These are phyloP conservation scores for Periophthalmus magnuspinnatus DNA, from an alignment of 2,797 vertebrate genomes.

Conservation along the genomic window DNA sequence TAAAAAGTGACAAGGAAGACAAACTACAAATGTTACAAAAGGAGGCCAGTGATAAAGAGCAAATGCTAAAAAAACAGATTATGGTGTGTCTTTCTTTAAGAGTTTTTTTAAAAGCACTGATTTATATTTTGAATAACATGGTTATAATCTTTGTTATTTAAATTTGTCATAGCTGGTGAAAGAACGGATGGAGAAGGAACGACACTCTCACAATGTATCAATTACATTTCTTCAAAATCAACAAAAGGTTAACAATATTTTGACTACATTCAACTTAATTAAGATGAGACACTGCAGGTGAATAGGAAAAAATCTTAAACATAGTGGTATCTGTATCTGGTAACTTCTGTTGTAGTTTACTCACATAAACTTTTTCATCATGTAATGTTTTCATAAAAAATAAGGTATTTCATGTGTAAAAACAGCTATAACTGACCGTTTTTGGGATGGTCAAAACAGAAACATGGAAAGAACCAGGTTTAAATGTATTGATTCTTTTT, in stretches of 20 bases:
- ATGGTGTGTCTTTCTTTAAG: constrained; percentile 65
- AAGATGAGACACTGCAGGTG: too few relatives aligned
- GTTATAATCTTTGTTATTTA: neutral
- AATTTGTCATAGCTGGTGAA: constrained; percentile 71
- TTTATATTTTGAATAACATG: neutral
- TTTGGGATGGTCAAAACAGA: too few relatives aligned
- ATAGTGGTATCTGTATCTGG: too few relatives aligned
- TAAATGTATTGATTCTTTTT: too few relatives aligned
- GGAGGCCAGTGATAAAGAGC: constrained; percentile 70
- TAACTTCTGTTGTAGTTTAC: too few relatives aligned
- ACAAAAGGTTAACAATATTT: constrained; percentile 70
- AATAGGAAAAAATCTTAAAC: too few relatives aligned
- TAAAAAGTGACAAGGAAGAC: constrained; percentile 67
- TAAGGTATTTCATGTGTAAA: too few relatives aligned
- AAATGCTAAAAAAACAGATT: constrained; percentile 68
- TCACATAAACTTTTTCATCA: too few relatives aligned
- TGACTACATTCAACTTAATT: neutral
- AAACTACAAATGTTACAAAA: constrained; percentile 75
- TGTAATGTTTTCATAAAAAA: too few relatives aligned
- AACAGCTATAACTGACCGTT: too few relatives aligned
- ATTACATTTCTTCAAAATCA: constrained; percentile 78
- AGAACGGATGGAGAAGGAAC: constrained; percentile 75
- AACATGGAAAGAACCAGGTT: too few relatives aligned
- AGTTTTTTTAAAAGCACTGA: neutral
- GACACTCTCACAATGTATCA: constrained; percentile 70